phyloP scores from a whole-genome alignment of 2,797 vertebrate genomes.

The Smutsia gigantea region DNA sequence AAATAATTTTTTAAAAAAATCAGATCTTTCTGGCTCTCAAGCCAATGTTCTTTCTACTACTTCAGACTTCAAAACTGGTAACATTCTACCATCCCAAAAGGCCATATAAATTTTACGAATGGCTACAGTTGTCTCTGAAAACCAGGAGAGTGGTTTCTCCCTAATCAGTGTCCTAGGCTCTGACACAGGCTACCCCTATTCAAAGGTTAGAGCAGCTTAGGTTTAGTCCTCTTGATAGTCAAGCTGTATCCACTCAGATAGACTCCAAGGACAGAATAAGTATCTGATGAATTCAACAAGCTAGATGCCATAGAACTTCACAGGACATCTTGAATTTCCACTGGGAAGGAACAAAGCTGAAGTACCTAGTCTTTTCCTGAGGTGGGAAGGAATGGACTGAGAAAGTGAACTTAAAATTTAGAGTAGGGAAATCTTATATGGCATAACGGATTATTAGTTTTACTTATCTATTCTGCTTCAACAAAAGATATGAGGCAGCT shows the following conservation, averaged over 20 bases:
- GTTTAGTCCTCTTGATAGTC: background rate
- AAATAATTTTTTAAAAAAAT: conserved; percentile 23
- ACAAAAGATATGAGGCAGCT: conserved; percentile 42
- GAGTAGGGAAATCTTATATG: conserved; percentile 28
- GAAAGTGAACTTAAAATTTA: conserved; percentile 58
- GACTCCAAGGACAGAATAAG: background rate
- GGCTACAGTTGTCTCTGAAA: background rate
- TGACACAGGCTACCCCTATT: background rate
- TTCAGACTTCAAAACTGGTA: conserved; percentile 45
- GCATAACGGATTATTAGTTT: conserved; percentile 35
- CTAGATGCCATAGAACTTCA: background rate
- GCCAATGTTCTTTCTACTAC: background rate
- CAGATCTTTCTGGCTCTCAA: background rate
- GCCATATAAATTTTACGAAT: conserved; percentile 1
- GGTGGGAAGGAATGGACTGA: conserved; percentile 30
- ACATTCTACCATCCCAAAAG: conserved; percentile 28
- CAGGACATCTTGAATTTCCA: background rate
- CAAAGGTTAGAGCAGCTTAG: conserved; percentile 1
- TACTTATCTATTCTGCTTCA: conserved; percentile 57
- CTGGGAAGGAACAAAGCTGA: background rate
- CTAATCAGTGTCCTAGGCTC: background rate
- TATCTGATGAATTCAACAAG: conserved; percentile 18
- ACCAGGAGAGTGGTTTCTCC: background rate
- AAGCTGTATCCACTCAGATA: background rate
- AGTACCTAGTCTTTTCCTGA: conserved; percentile 45